phyloP scores from a whole-genome alignment of 2,888 invertebrate species.

The Hydraecia micacea region DNA sequence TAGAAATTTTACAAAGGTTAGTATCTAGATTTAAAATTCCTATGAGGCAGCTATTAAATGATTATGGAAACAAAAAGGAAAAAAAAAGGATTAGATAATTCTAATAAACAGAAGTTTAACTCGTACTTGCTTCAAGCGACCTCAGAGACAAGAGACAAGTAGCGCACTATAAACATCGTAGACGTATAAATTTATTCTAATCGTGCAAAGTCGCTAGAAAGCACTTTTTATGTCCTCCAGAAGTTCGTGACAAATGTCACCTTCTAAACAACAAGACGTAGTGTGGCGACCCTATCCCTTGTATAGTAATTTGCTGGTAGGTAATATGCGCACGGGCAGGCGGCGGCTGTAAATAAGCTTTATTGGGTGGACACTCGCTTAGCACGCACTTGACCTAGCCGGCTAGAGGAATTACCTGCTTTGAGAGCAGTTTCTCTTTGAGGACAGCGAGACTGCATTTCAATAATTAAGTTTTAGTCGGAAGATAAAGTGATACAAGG shows the following conservation, averaged over 20 bases:
- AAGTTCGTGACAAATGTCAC: neutral
- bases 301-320: conserved; percentile 33
- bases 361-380: conserved; percentile 39
- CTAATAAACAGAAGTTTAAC: neutral
- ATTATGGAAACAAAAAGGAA: no score
- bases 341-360: conserved; percentile 28
- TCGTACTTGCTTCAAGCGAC: neutral
- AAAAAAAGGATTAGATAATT: no score
- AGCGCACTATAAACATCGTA: neutral
- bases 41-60: neutral
- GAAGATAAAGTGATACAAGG: neutral
- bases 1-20: neutral
- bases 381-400: neutral
- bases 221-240: neutral
- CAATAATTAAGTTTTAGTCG: neutral
- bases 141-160: neutral
- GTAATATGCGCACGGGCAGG: conserved; percentile 38
- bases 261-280: neutral
- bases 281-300: conserved; percentile 32
- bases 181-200: conserved; percentile 1
- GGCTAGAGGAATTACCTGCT: conserved; percentile 21
- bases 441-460: neutral
- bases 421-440: conserved; percentile 21
- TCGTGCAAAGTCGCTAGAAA: neutral
- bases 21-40: neutral